Evolutionary conservation across 2,797 vertebrate genomes (phyloP).

Genomic region (Todus mexicanus): DNA sequence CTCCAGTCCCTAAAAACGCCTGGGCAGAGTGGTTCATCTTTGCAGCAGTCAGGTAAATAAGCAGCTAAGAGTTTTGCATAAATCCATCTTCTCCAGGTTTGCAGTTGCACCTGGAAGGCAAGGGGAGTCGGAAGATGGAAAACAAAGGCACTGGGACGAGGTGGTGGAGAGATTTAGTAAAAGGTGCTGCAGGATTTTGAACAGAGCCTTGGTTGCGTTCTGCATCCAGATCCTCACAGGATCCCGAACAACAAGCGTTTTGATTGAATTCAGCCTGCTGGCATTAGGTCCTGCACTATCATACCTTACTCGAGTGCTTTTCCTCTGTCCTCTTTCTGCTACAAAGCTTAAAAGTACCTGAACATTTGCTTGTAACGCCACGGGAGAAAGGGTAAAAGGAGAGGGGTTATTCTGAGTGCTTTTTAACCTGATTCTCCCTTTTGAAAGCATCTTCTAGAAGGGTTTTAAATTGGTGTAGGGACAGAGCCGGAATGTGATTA

Average conservation of each 20-base stretch:
- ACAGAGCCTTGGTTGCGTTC: not conserved
- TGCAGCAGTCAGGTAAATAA: not conserved
- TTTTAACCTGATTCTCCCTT: not conserved
- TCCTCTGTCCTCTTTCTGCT: not conserved
- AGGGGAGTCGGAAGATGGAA: not conserved
- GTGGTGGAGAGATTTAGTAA: not conserved
- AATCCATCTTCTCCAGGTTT: not conserved
- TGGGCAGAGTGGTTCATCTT: not conserved
- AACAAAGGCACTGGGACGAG: not conserved
- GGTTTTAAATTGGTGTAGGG: slow-evolving; percentile 28
- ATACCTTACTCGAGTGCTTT: not conserved
- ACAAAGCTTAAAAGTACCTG: not conserved
- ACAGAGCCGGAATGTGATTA: slow-evolving; percentile 8
- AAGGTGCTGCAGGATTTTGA: not conserved
- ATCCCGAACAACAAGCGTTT: not conserved
- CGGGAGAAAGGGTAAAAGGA: not conserved
- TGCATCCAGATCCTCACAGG: not conserved
- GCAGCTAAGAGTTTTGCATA: not conserved
- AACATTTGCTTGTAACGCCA: not conserved
- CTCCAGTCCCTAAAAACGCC: not conserved
- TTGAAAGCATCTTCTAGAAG: not conserved
- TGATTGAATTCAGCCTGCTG: not conserved
- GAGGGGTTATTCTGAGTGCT: not conserved
- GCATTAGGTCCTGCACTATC: not conserved
- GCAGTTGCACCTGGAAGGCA: not conserved